These are phyloP conservation scores for Furcifer pardalis DNA, from an alignment of 2,797 vertebrate genomes.

Conservation along the genomic window DNA sequence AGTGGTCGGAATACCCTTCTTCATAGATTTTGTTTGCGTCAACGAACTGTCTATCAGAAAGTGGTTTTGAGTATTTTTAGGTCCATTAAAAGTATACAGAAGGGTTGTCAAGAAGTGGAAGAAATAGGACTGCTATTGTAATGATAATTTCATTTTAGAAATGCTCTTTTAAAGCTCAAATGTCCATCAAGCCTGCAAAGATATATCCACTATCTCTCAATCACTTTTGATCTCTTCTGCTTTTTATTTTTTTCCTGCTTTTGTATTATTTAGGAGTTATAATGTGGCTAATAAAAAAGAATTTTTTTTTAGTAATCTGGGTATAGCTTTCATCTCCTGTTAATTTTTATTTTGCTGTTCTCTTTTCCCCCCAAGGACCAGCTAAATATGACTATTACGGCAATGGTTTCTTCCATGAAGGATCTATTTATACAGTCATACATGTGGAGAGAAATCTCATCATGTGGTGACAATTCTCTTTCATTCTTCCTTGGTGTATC, in stretches of 20 bases:
- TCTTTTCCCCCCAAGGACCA: not conserved
- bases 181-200: not conserved
- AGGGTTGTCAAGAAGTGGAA: not conserved
- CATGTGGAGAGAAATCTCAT: not conserved
- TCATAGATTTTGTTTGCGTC: slow-evolving; percentile 15
- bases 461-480: not conserved
- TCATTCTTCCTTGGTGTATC: not conserved
- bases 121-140: not conserved
- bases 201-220: not conserved
- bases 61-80: slow-evolving; percentile 25
- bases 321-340: not conserved
- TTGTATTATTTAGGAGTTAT: not conserved
- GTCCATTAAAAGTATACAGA: not conserved
- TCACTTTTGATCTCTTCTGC: not conserved
- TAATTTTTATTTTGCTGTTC: not conserved
- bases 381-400: not conserved
- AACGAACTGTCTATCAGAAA: slow-evolving; percentile 16
- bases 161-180: not conserved
- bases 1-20: not conserved
- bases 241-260: not conserved
- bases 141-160: not conserved
- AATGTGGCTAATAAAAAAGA: not conserved
- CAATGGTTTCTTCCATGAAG: not conserved
- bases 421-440: not conserved
- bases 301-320: not conserved